Evolutionary conservation across 2,113 vertebrate species (phyloP), one percentile per base, ranked within the genome.

Genomic region (Tretioscincus oriximinensis): DNA sequence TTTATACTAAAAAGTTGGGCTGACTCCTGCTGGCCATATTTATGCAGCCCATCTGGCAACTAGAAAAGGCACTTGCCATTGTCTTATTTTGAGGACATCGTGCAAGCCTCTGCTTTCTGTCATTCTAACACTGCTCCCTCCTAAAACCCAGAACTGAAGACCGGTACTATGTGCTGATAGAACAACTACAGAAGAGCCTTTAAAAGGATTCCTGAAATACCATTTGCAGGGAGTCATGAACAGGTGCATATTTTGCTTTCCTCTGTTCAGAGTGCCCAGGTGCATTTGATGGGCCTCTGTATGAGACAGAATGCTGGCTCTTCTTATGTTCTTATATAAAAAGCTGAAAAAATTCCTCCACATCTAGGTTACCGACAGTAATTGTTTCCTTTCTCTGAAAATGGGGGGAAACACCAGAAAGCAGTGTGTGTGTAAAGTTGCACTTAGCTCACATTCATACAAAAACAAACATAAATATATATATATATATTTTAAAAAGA

Each of bases 381-480:
- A 31, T 3, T 31, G 9, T 51, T 67, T 78, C 7, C 26, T 10
- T 24, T 24, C 22, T 78, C 28, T 58, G 26, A 58, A 79, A 70
- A 79, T 9, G 2, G 49, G 61, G 10, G 26, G 29, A 14, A 24
- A 1, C 24, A 22, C 24, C 29, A 63, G 18, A 3, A 28, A 78
- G 29, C 28, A 35, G 9, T 66, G 2, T 45, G 12, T 45, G 24
- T 45, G 51, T 29, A 58, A 3, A 12, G 26, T 18, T 66, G 47
- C 24, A 20, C 22, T 12, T 41, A 26, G 67, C 14, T 5, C 24
- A 49, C 26, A 74, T 26, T 63, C 61, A 73, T 35, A 69, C 20
- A 51, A 64, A 80, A 49, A 41, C 45, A 16, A 45, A 64, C 26
- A 51, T 45, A 69, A 83, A 82, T 5, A 58, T 83, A 82, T 14